These are phyloP conservation scores for Mimachlamys varia DNA, from an alignment of 2,888 invertebrate genomes.

Conservation along the genomic window DNA sequence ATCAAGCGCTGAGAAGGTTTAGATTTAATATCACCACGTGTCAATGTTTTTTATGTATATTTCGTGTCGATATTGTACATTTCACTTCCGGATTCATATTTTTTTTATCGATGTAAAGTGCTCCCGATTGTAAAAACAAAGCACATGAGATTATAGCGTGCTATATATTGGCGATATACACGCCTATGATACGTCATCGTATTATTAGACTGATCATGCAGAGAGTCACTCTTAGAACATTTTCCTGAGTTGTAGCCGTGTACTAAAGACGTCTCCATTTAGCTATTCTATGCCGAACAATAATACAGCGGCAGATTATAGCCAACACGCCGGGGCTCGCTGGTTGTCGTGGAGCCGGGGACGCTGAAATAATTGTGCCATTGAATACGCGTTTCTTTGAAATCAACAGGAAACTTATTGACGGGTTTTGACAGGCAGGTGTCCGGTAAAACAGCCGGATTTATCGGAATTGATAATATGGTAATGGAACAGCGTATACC, in stretches of 20 bases:
- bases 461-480: not conserved
- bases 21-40: not conserved
- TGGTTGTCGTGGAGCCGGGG: not conserved
- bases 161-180: too few species aligned
- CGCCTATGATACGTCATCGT: not conserved
- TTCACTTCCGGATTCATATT: not conserved
- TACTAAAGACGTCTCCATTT: constrained; percentile 11
- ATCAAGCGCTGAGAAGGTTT: not conserved
- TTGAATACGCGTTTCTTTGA: not conserved
- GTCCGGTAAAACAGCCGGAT: not conserved
- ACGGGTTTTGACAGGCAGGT: not conserved
- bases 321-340: not conserved
- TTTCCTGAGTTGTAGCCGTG: not conserved
- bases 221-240: not conserved
- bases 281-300: not conserved
- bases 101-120: not conserved
- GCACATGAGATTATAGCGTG: too few species aligned
- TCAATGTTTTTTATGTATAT: not conserved
- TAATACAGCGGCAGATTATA: not conserved
- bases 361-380: not conserved
- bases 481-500: not conserved
- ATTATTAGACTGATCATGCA: not conserved
- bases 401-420: not conserved
- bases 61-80: not conserved
- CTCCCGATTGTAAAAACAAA: not conserved